Conservation (phyloP, 2,113 vertebrate genomes). For the Dissostichus mawsoni region DNA sequence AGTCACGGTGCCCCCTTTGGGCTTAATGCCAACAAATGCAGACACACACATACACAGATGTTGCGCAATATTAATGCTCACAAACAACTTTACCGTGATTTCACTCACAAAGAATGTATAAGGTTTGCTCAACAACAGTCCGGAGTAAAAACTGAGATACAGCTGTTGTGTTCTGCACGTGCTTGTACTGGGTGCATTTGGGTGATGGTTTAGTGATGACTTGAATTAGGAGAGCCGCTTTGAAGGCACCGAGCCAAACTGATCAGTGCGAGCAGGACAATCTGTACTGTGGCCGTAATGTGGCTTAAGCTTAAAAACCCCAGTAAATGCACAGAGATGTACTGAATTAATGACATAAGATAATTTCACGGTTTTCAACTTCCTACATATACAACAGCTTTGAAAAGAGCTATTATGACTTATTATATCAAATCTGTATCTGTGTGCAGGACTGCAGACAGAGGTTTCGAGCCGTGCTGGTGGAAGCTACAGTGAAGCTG, state of each 20-base stretch:
- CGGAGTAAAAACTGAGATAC: not conserved
- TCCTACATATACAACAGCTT: not conserved
- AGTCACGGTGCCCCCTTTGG: not conserved
- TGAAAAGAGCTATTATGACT: not conserved
- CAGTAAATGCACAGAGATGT: not conserved
- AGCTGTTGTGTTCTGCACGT: not conserved
- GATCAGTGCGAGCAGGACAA: not conserved
- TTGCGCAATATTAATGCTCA: not conserved
- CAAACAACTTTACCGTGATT: not conserved
- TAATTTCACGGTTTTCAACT: not conserved
- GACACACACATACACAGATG: constrained; percentile 5
- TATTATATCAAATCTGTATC: not conserved
- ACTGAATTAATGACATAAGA: not conserved
- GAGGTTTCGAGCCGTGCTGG: constrained; percentile 92
- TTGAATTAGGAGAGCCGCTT: constrained; percentile 36
- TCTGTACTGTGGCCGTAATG: not conserved
- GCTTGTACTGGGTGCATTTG: not conserved
- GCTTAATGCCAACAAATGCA: not conserved
- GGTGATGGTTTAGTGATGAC: constrained; percentile 26
- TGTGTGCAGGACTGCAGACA: constrained; percentile 91
- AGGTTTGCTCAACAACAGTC: not conserved
- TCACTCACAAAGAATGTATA: constrained; percentile 2
- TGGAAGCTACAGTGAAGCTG: constrained; percentile 93
- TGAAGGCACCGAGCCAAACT: constrained; percentile 25
- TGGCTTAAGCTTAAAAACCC: not conserved